Evolutionary conservation across 2,888 invertebrate genomes (phyloP), one percentile per base, ranked within the genome.

Genomic region (Caenorhabditis zanzibari): DNA sequence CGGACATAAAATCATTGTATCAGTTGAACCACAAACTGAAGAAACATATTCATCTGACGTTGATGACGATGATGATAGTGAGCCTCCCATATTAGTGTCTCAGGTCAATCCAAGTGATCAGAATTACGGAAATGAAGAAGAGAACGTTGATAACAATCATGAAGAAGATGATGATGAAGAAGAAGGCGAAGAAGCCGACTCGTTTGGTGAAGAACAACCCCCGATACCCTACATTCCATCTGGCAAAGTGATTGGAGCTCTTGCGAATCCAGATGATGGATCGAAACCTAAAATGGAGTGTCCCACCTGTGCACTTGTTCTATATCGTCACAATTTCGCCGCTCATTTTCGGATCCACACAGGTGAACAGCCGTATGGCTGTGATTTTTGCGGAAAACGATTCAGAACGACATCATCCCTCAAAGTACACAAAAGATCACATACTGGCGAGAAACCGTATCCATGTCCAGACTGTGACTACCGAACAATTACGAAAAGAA

Each of bases 391-490:
- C 79, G 85, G 82, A 14, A 91, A 90, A 72, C 63, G 88, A 24
- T 92, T 92, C 69, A 88, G 91, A 49, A 90, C 91, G 24, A 85
- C 90, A 12, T 92, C 91, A 5, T 88, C 91, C 6, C 73, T 88
- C n/a, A 89, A 89, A 75, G 91, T 91, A 7, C 91, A 91, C 68
- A 85, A 82, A 38, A 76, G 91, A 44, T 85, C 89, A 6, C 91
- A 91, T 75, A 91, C 91, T 16, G 91, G 92, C 7, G 92, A 92
- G 75, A 88, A 88, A 61, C 92, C 92, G 2, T 92, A 92, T 81
- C 32, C 38, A 7, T 92, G 92, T 77, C 86, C 88, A 6, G 71
- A 69, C 1, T 92, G 92, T 84, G 68, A 80, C 41, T 92, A 92
- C 81, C 85, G 88, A 24, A 87, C 89, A 16, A 86, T 90, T 5